These are phyloP conservation scores for Dasysyrphus albostriatus DNA, from an alignment of 2,888 invertebrate genomes.

Conservation along the genomic window DNA sequence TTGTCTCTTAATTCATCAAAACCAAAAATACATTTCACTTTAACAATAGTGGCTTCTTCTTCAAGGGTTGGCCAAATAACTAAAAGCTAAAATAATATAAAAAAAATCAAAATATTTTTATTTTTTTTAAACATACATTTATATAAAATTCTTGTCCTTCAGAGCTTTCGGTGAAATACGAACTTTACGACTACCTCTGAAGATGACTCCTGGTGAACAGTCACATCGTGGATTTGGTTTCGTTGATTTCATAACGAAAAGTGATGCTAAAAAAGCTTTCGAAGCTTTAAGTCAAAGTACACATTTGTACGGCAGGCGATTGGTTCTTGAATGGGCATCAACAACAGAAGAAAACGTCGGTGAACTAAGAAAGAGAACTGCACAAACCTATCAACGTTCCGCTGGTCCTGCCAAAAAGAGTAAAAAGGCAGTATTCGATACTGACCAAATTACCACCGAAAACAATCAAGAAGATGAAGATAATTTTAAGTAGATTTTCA, in stretches of 20 bases:
- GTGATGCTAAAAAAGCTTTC: conserved; percentile 97
- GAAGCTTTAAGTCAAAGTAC: conserved; percentile 97
- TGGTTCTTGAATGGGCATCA: conserved; percentile 96
- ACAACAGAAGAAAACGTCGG: conserved; percentile 90
- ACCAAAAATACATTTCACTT: no score
- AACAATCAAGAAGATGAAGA: conserved; percentile 76
- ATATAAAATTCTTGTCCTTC: conserved; percentile 25
- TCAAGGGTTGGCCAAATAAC: no score
- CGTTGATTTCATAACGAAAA: conserved; percentile 94
- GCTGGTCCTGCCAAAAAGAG: conserved; percentile 82
- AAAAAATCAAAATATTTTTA: no score
- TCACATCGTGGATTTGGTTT: conserved; percentile 98
- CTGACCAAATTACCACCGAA: conserved; percentile 72
- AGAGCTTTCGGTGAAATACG: conserved; percentile 97
- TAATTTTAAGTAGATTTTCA: conserved; percentile 47
- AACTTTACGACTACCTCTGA: conserved; percentile 94
- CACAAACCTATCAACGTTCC: conserved; percentile 86
- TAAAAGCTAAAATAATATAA: no score
- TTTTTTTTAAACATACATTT: no score
- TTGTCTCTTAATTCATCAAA: no score
- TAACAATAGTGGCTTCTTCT: no score
- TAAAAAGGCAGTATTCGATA: conserved; percentile 84
- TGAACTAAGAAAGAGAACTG: conserved; percentile 93
- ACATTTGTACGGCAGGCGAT: conserved; percentile 97
- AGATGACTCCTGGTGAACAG: conserved; percentile 89